Percentiles rank a stretch among this genome's conserved stretches.
Evolutionary conservation across 2,113 vertebrate species (phyloP).

Genomic region (Illadopsis cleaveri): DNA sequence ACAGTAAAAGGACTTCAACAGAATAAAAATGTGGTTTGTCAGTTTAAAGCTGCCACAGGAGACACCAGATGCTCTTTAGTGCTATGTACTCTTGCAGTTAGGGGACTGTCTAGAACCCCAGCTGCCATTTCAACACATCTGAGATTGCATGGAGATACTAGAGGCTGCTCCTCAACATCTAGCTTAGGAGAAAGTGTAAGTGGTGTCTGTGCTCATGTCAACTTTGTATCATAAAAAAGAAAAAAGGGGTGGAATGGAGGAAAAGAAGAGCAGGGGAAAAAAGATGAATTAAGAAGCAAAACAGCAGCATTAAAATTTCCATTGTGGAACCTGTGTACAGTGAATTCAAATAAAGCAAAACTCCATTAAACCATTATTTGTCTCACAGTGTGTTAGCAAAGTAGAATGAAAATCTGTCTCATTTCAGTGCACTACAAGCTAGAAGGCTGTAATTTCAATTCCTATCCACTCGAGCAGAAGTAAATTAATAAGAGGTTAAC

Average conservation of each 20-base stretch:
- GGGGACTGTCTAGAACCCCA: neutral
- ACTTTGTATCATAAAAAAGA: neutral
- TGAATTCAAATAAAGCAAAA: conserved; percentile 29
- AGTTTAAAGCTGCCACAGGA: neutral
- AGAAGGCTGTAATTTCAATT: neutral
- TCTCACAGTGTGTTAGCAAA: neutral
- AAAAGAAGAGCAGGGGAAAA: neutral
- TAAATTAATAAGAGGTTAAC: neutral
- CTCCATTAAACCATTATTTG: neutral
- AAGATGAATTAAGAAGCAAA: neutral
- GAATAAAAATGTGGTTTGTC: neutral
- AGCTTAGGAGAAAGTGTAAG: neutral
- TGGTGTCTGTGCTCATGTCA: neutral
- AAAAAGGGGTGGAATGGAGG: neutral
- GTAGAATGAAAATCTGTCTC: neutral
- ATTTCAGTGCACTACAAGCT: neutral
- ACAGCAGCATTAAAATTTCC: neutral
- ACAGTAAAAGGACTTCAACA: neutral
- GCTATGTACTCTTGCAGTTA: neutral
- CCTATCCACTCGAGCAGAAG: neutral
- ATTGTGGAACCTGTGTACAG: conserved; percentile 50
- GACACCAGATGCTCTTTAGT: neutral
- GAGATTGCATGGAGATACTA: neutral
- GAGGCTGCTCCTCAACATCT: neutral
- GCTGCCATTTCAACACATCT: neutral